These are phyloP conservation scores for Chrysomallon squamiferum DNA, from an alignment of 1,140 invertebrate genomes.

Conservation along the genomic window DNA sequence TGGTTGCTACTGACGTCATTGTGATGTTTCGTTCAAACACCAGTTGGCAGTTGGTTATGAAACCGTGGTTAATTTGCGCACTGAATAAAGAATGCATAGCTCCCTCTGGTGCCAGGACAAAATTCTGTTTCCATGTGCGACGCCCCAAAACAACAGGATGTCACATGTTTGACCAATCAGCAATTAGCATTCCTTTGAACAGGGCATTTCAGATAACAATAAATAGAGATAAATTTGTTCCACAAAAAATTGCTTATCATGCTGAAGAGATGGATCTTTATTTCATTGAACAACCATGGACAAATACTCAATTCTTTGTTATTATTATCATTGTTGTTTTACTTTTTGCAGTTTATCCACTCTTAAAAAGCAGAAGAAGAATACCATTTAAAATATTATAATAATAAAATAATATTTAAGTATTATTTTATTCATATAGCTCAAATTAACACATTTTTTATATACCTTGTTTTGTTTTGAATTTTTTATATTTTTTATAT, in stretches of 20 bases:
- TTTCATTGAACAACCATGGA: constrained; percentile 30
- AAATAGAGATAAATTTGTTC: constrained; percentile 31
- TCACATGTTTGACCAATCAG: constrained; percentile 53
- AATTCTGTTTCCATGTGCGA: constrained; percentile 47
- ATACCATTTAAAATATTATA: no score
- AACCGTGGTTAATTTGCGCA: constrained; percentile 52
- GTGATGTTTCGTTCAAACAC: constrained; percentile 45
- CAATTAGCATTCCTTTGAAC: constrained; percentile 48
- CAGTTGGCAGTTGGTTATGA: constrained; percentile 45
- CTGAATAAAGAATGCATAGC: constrained; percentile 45
- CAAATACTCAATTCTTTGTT: constrained; percentile 17
- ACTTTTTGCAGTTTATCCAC: constrained; percentile 8
- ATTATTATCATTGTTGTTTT: constrained; percentile 5
- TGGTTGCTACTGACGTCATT: constrained; percentile 40
- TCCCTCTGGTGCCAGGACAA: constrained; percentile 32
- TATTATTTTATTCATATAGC: no score
- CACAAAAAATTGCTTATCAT: constrained; percentile 18
- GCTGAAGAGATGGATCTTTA: background rate
- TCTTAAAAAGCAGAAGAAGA: background rate
- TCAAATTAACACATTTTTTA: no score
- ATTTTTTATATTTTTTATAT: no score
- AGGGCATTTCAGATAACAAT: constrained; percentile 38
- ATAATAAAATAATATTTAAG: no score
- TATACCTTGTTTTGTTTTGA: no score
- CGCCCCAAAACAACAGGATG: constrained; percentile 50